A percentile compares a stretch with the other conserved stretches of the same genome.
phyloP scores from a whole-genome alignment of 1,140 invertebrate species.

The Nebria ingens region DNA sequence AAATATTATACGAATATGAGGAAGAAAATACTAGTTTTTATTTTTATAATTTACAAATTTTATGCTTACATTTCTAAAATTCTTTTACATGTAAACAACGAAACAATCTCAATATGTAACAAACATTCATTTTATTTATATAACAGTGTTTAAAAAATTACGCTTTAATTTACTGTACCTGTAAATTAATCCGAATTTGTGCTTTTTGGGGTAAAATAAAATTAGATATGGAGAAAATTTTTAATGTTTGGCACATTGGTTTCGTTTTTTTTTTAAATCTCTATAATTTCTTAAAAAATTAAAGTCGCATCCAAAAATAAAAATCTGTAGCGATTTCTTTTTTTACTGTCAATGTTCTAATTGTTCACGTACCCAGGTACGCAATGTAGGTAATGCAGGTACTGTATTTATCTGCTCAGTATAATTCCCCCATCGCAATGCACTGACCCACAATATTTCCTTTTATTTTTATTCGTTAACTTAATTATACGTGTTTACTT shows the following conservation, averaged over 20 bases:
- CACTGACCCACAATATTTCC: background rate
- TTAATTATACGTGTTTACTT: background rate
- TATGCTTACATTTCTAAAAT: too few relatives aligned
- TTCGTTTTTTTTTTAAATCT: background rate
- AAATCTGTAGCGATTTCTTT: background rate
- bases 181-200: constrained; percentile 3
- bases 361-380: constrained; percentile 1
- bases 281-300: background rate
- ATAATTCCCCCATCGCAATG: background rate
- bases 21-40: too few relatives aligned
- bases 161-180: too few relatives aligned
- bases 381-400: constrained; percentile 2
- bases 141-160: too few relatives aligned
- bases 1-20: too few relatives aligned
- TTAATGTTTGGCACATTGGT: constrained; percentile 3
- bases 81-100: too few relatives aligned
- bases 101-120: too few relatives aligned
- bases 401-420: background rate
- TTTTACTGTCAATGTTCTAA: background rate
- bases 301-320: too few relatives aligned
- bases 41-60: too few relatives aligned
- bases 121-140: too few relatives aligned
- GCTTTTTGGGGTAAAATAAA: background rate
- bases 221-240: background rate
- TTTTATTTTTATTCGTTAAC: background rate